A percentile compares a stretch with the other conserved stretches of the same genome.
phyloP scores from a whole-genome alignment of 2,888 invertebrate genomes.

The Busseola fusca region DNA sequence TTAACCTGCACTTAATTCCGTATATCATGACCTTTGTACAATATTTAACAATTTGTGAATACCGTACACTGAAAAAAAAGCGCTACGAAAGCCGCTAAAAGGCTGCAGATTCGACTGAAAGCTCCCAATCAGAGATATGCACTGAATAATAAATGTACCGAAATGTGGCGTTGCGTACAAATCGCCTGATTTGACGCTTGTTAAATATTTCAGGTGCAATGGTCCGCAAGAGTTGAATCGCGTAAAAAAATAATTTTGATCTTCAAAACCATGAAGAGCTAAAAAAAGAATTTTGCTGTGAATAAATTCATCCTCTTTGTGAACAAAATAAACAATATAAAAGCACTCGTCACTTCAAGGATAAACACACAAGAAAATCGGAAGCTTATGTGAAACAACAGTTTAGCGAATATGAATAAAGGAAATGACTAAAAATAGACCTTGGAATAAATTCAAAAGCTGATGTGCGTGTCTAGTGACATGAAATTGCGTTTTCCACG shows the following conservation, averaged over 20 bases:
- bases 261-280: constrained; percentile 5
- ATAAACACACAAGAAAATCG: constrained; percentile 12
- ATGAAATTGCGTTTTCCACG: constrained; percentile 51
- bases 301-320: constrained; percentile 33
- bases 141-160: constrained; percentile 54
- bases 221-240: constrained; percentile 22
- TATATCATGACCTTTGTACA: constrained; percentile 44
- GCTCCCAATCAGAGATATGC: constrained; percentile 27
- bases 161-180: constrained; percentile 49
- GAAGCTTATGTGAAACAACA: constrained; percentile 17
- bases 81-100: constrained; percentile 37
- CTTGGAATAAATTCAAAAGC: constrained; percentile 26
- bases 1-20: constrained; percentile 27
- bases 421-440: constrained; percentile 35
- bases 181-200: constrained; percentile 47
- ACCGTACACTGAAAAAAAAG: constrained; percentile 45
- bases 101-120: constrained; percentile 24
- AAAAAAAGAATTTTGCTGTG: constrained; percentile 23
- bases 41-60: constrained; percentile 40
- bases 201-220: constrained; percentile 52
- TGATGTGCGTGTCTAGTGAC: constrained; percentile 53
- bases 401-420: constrained; percentile 16
- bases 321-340: constrained; percentile 6
- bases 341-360: constrained; percentile 14
- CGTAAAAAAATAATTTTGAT: constrained; percentile 49